Conservation (phyloP, 2,797 vertebrate genomes). For the Myotis planiceps region DNA sequence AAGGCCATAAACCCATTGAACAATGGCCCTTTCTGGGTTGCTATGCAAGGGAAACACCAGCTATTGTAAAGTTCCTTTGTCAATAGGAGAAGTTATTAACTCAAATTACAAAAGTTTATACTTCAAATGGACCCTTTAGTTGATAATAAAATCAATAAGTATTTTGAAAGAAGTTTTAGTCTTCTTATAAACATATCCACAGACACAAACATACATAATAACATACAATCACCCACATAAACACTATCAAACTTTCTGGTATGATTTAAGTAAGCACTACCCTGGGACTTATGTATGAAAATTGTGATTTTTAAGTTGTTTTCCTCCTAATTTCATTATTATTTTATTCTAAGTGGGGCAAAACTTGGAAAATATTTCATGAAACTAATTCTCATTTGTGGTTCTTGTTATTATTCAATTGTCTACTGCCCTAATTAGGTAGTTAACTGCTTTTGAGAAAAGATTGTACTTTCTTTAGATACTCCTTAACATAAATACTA, state of each 20-base stretch:
- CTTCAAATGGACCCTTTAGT: neutral
- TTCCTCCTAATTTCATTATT: neutral
- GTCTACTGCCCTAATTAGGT: neutral
- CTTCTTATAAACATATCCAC: neutral
- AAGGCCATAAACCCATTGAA: neutral
- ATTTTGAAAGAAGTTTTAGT: constrained; percentile 7
- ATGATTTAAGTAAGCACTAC: neutral
- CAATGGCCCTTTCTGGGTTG: constrained; percentile 55
- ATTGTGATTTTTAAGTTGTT: neutral
- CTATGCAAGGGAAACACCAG: neutral
- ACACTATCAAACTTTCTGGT: neutral
- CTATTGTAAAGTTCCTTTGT: constrained; percentile 34
- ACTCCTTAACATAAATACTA: neutral
- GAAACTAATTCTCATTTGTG: neutral
- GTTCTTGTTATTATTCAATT: neutral
- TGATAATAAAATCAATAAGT: constrained; percentile 19
- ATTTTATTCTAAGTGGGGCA: neutral
- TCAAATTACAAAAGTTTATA: constrained; percentile 23
- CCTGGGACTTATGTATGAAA: neutral
- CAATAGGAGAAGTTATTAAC: constrained; percentile 1
- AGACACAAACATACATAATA: neutral
- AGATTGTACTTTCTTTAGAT: neutral
- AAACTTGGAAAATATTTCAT: neutral
- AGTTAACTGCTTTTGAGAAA: neutral
- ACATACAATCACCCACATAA: neutral